Conservation (phyloP, 2,113 vertebrate species). For the Hippocampus guttulatus region DNA sequence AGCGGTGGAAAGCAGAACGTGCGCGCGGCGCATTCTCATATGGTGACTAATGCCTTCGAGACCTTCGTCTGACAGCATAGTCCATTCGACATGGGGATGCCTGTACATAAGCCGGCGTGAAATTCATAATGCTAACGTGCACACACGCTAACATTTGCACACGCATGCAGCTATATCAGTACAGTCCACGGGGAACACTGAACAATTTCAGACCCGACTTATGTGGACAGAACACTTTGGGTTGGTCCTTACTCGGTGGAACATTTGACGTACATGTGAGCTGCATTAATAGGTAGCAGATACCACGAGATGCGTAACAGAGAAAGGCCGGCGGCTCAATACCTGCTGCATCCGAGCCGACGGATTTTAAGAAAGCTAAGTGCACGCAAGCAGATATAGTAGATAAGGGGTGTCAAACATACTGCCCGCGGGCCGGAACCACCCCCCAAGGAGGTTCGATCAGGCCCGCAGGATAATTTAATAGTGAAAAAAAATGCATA, state of each 20-base stretch:
- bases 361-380: neutral
- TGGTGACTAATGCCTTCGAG: conserved; percentile 14
- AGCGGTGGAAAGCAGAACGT: neutral
- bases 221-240: conserved; percentile 1
- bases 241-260: neutral
- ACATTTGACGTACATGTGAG: conserved; percentile 1
- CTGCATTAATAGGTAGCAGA: neutral
- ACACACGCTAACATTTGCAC: conserved; percentile 16
- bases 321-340: too few species aligned
- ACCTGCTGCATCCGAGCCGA: neutral
- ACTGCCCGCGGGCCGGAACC: too few species aligned
- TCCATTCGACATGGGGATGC: conserved; percentile 63
- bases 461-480: too few species aligned
- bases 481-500: too few species aligned
- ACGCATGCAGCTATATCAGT: conserved; percentile 26
- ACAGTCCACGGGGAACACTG: conserved; percentile 15
- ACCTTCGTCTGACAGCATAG: conserved; percentile 36
- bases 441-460: too few species aligned
- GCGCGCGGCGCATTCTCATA: neutral
- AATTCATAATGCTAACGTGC: conserved; percentile 57
- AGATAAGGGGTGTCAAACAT: too few species aligned
- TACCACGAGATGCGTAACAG: neutral
- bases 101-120: conserved; percentile 51
- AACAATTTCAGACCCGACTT: conserved; percentile 32
- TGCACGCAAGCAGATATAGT: neutral